phyloP scores from a whole-genome alignment of 2,113 vertebrate genomes.

The Pseudonaja textilis region DNA sequence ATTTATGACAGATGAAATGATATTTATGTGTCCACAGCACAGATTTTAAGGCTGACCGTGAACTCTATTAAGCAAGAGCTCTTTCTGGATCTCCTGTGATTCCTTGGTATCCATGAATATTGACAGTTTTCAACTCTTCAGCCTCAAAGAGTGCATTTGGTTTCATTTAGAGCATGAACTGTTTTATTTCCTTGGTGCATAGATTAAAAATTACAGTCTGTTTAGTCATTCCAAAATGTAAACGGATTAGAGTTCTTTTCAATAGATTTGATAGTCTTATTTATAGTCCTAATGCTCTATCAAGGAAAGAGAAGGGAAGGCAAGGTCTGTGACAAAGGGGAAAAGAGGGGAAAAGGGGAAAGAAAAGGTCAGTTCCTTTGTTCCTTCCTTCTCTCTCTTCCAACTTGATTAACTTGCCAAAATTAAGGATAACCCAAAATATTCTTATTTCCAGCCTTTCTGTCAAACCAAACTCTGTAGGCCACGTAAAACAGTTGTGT shows the following conservation, averaged over 20 bases:
- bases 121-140: constrained; percentile 65
- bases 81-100: constrained; percentile 57
- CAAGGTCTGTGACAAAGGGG: not conserved
- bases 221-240: constrained; percentile 58
- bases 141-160: constrained; percentile 58
- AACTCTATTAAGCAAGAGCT: constrained; percentile 41
- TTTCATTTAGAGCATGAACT: constrained; percentile 58
- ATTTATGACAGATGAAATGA: constrained; percentile 39
- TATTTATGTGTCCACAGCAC: constrained; percentile 62
- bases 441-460: constrained; percentile 74
- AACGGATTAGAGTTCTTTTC: constrained; percentile 49
- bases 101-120: constrained; percentile 58
- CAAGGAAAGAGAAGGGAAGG: constrained; percentile 63
- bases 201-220: constrained; percentile 62
- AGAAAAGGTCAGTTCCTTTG: constrained; percentile 63
- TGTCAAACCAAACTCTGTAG: constrained; percentile 72
- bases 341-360: not conserved
- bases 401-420: constrained; percentile 71
- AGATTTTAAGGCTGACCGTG: constrained; percentile 51
- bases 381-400: constrained; percentile 62
- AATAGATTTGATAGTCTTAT: constrained; percentile 55
- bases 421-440: constrained; percentile 77
- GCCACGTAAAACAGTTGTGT: constrained; percentile 72
- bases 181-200: constrained; percentile 54
- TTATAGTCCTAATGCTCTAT: constrained; percentile 67